Evolutionary conservation across 2,888 invertebrate species (phyloP).

Genomic region (Beris chalybata): DNA sequence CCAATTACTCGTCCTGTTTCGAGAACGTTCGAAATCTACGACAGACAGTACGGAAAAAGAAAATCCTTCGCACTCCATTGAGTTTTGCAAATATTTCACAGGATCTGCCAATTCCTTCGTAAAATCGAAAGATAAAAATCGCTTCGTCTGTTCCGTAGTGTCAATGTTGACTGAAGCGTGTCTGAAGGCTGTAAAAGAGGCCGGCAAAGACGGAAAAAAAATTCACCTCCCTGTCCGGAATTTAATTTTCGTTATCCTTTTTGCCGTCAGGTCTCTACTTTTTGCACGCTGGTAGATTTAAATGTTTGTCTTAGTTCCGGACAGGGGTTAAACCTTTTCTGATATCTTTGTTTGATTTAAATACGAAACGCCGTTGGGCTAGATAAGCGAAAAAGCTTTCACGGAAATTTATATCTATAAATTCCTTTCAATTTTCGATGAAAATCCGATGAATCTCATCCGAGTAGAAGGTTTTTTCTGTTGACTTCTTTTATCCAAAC

Average conservation of each 20-base stretch:
- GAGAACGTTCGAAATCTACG: too few relatives aligned
- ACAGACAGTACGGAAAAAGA: conserved; percentile 7
- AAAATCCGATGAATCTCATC: too few relatives aligned
- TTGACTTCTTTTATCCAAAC: too few relatives aligned
- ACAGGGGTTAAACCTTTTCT: background rate
- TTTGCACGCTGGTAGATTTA: conserved; percentile 12
- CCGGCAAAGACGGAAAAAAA: too few relatives aligned
- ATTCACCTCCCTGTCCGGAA: conserved; percentile 3
- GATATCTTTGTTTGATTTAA: conserved; percentile 7
- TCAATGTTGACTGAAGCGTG: conserved; percentile 28
- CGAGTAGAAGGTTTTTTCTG: too few relatives aligned
- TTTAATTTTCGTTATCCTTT: conserved; percentile 30
- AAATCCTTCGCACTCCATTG: conserved; percentile 30
- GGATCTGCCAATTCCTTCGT: background rate
- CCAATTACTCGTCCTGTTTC: too few relatives aligned
- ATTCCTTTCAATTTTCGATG: too few relatives aligned
- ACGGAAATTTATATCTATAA: too few relatives aligned
- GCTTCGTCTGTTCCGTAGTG: background rate
- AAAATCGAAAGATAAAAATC: conserved; percentile 2
- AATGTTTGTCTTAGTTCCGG: conserved; percentile 23
- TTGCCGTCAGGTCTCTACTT: conserved; percentile 1
- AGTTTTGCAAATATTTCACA: conserved; percentile 25
- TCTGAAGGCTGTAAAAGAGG: conserved; percentile 10
- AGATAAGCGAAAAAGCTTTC: too few relatives aligned
- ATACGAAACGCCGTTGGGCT: background rate